Conservation (phyloP, 2,888 invertebrate species). For the Hirudinaria manillensis region DNA sequence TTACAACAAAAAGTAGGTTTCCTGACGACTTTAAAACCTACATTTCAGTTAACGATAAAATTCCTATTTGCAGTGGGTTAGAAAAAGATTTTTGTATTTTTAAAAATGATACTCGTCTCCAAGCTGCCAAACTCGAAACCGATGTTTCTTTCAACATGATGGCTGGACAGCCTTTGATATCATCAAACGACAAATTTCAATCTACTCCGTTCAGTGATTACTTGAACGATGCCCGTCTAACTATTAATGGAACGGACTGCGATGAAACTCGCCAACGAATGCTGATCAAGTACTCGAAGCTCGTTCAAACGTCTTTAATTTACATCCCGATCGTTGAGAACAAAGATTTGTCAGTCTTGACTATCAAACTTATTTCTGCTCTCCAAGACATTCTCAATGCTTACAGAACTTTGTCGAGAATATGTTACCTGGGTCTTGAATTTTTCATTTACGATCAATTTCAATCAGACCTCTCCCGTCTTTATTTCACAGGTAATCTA, state of each 20-base stretch:
- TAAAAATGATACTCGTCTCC: neutral
- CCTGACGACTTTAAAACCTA: neutral
- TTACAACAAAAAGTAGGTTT: too few species aligned
- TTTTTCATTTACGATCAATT: neutral
- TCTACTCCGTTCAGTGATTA: neutral
- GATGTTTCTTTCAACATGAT: neutral
- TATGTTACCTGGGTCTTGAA: constrained; percentile 12
- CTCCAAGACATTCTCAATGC: constrained; percentile 19
- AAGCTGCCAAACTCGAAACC: neutral
- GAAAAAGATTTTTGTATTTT: neutral
- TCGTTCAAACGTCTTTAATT: neutral
- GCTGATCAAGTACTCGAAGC: neutral
- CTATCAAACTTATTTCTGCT: constrained; percentile 8
- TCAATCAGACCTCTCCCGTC: neutral
- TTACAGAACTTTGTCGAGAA: neutral
- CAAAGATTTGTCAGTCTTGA: neutral
- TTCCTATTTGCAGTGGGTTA: neutral
- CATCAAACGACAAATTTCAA: neutral
- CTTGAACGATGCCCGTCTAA: neutral
- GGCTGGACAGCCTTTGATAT: neutral
- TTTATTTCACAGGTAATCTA: constrained; percentile 13
- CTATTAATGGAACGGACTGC: neutral
- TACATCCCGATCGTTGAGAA: constrained; percentile 13
- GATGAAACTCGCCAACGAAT: neutral
- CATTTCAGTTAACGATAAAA: neutral